phyloP scores from a whole-genome alignment of 1,140 invertebrate genomes.

The Lysiphlebus fabarum region DNA sequence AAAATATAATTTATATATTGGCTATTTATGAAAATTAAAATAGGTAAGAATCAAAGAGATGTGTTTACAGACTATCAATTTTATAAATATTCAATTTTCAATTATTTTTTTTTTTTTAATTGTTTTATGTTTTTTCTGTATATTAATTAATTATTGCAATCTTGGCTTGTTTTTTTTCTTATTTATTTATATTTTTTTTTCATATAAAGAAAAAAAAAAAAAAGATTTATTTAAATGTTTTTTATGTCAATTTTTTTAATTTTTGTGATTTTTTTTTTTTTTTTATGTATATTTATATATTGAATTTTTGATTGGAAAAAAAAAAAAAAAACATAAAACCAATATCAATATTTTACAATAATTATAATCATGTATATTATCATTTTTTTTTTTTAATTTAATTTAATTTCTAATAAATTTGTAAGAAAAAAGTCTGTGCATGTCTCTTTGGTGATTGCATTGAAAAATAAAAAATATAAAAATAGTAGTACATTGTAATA shows the following conservation, averaged over 20 bases:
- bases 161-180: neutral
- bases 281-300: neutral
- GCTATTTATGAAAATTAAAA: constrained; percentile 8
- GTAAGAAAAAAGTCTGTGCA: constrained; percentile 24
- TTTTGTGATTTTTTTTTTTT: constrained; percentile 1
- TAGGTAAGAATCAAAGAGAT: constrained; percentile 36
- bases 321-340: neutral
- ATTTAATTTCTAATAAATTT: too few relatives aligned
- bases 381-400: constrained; percentile 10
- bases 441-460: constrained; percentile 27
- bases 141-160: neutral
- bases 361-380: neutral
- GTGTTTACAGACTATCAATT: constrained; percentile 21
- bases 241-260: too few relatives aligned
- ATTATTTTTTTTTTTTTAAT: constrained; percentile 3
- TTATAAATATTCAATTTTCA: neutral
- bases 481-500: too few relatives aligned
- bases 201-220: too few relatives aligned
- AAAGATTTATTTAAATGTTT: too few relatives aligned
- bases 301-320: neutral
- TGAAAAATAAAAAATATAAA: too few relatives aligned
- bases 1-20: too few relatives aligned
- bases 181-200: too few relatives aligned
- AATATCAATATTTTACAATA: neutral
- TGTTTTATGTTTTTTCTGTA: neutral